Base-by-base conservation (phyloP, 2,113 vertebrate genomes). In the Oplegnathus fasciatus region DNA sequence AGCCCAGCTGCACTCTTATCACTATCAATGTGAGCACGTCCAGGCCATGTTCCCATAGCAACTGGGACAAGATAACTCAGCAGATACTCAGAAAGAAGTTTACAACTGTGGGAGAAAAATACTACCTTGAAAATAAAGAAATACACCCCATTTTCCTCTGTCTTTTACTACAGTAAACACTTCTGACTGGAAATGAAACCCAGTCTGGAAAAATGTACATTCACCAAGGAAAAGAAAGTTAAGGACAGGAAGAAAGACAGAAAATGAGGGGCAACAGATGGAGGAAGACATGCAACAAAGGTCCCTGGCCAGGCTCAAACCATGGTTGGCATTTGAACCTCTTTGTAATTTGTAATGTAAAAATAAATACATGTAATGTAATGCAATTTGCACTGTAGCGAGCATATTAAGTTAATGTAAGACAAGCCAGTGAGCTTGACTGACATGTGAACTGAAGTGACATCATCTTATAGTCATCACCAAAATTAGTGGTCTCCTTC, bases 1-100 rank as follows among this genome's bases (percentile, higher is more conserved):
- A 79, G 72, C 46, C 50, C 67, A 72, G 82, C 73, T 67, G 60
- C 6, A 30, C 82, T 77, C 66, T 83, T 82, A 82, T 87, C 85
- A 60, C 24, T 17, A 48, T 30, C 50, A 40, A 3, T 42, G 20
- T 42, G 52, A 83, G 65, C 69, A 69, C 0, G 34, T 78, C 44
- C 22, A 24, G 57, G 26, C 24, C 61, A 55, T 28, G 75, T 82
- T 77, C n/a, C 68, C 60, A 83, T 70, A 58, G 71, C 66, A 84
- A 84, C 64, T 2, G 0, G 48, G 46, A 72, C 67, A 50, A 66
- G 80, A 83, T 81, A 83, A 75, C 71, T 68, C 14, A 1, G 54
- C 32, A 84, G 37, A 69, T 46, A 68, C n/a, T 40, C 75, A 60
- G 37, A 61, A 50, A 82, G 20, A 69, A 46, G 17, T 89, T 81